Evolutionary conservation across 1,140 invertebrate species (phyloP).

Genomic region (Drosophila repletoides): DNA sequence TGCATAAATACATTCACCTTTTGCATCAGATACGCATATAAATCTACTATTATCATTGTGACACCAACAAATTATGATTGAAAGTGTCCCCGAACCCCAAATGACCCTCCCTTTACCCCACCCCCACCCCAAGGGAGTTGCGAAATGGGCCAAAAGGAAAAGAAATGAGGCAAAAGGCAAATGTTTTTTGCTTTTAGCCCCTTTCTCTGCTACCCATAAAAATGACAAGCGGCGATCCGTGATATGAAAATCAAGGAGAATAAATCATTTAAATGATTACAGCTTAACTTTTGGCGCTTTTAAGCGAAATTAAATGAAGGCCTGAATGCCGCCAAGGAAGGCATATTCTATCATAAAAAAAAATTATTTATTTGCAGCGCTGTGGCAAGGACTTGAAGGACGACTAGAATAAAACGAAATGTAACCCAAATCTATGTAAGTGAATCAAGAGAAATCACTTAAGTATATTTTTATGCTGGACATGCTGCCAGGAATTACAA

Average conservation of each 20-base stretch:
- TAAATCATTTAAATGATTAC: conserved; percentile 81
- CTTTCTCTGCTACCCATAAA: background rate
- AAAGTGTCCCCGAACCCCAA: conserved; percentile 58
- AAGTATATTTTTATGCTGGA: conserved; percentile 81
- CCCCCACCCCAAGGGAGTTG: conserved; percentile 19
- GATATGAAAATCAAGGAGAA: conserved; percentile 75
- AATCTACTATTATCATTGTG: conserved; percentile 77
- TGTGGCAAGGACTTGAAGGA: conserved; percentile 14
- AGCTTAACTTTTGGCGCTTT: conserved; percentile 80
- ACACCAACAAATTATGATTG: conserved; percentile 80
- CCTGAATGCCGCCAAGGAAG: conserved; percentile 1
- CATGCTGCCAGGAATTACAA: conserved; percentile 80
- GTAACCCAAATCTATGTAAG: conserved; percentile 80
- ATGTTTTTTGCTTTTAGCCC: background rate
- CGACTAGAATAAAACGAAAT: conserved; percentile 61
- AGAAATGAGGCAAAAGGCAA: conserved; percentile 17
- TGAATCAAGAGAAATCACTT: conserved; percentile 81
- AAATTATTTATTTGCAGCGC: conserved; percentile 75
- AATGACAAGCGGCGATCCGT: conserved; percentile 63
- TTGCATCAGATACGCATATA: conserved; percentile 61
- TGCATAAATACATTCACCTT: conserved; percentile 62
- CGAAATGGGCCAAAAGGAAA: conserved; percentile 16
- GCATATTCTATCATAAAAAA: conserved; percentile 65
- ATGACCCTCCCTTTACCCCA: too few species aligned
- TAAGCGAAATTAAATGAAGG: conserved; percentile 79